Evolutionary conservation across 2,113 vertebrate genomes (phyloP).

Genomic region (Menura novaehollandiae): DNA sequence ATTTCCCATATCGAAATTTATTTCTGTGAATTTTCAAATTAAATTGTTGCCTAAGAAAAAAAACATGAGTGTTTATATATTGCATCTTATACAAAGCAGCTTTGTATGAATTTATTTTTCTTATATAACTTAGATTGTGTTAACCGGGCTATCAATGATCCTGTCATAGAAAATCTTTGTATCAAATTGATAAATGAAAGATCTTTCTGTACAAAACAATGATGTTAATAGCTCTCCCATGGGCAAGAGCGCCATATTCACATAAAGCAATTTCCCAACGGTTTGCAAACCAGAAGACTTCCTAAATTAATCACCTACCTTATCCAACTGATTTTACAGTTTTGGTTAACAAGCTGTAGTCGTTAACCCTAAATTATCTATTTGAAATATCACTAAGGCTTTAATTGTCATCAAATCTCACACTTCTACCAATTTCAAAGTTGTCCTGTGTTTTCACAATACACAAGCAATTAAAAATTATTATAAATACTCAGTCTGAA

Average conservation of each 20-base stretch:
- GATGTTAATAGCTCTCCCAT: neutral
- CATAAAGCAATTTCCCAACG: neutral
- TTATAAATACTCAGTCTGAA: neutral
- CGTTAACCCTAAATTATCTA: neutral
- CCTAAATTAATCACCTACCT: neutral
- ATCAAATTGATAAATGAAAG: neutral
- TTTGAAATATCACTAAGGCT: neutral
- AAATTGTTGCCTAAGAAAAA: slow-evolving; percentile 56
- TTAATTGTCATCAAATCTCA: neutral
- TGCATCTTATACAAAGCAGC: neutral
- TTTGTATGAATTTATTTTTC: neutral
- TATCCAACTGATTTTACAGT: neutral
- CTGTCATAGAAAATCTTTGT: neutral
- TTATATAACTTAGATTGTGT: neutral
- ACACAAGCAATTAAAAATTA: neutral
- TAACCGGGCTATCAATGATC: neutral
- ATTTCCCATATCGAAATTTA: slow-evolving; percentile 21
- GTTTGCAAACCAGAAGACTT: neutral
- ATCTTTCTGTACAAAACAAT: neutral
- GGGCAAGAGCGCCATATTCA: neutral
- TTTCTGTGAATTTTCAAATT: neutral
- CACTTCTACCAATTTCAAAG: neutral
- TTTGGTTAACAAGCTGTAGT: neutral
- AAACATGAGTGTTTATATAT: slow-evolving; percentile 29
- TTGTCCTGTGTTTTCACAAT: neutral